Conservation (phyloP, 2,888 invertebrate genomes). For the Pterobdella sp. region DNA sequence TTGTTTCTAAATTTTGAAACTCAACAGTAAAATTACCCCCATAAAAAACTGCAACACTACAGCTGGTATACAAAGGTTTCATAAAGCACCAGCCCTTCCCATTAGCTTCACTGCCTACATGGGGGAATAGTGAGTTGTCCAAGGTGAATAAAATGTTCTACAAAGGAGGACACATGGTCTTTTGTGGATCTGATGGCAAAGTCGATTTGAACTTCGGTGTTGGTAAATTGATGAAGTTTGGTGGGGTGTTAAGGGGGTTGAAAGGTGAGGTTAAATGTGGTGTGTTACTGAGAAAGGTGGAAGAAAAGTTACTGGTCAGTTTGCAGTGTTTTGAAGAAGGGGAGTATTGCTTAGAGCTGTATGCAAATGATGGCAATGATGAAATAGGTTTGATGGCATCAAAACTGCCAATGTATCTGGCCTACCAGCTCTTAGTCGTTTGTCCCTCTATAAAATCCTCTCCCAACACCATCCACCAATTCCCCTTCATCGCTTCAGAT, state of each 20-base stretch:
- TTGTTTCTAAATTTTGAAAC: not conserved
- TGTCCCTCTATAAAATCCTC: not conserved
- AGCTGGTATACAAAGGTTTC: not conserved
- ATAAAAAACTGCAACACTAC: not conserved
- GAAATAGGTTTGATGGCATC: not conserved
- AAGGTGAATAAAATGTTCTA: not conserved
- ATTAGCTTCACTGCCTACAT: not conserved
- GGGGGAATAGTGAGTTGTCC: not conserved
- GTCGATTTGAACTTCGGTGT: not conserved
- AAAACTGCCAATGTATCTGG: slow-evolving; percentile 3
- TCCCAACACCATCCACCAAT: not conserved
- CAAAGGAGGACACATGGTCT: not conserved
- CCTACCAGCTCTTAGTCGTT: not conserved
- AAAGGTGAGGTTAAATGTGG: not conserved
- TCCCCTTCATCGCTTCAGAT: not conserved
- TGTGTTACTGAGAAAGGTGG: not conserved
- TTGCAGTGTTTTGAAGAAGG: not conserved
- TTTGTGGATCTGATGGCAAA: not conserved
- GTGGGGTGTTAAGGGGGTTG: not conserved
- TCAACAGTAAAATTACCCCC: not conserved
- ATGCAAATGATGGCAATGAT: not conserved
- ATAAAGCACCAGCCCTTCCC: not conserved
- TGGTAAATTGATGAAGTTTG: not conserved
- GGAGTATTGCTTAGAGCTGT: not conserved
- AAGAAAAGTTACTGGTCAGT: not conserved